These are phyloP conservation scores for Hermaeophaga mercurialis DNA, from an alignment of 2,888 invertebrate genomes.

Conservation along the genomic window DNA sequence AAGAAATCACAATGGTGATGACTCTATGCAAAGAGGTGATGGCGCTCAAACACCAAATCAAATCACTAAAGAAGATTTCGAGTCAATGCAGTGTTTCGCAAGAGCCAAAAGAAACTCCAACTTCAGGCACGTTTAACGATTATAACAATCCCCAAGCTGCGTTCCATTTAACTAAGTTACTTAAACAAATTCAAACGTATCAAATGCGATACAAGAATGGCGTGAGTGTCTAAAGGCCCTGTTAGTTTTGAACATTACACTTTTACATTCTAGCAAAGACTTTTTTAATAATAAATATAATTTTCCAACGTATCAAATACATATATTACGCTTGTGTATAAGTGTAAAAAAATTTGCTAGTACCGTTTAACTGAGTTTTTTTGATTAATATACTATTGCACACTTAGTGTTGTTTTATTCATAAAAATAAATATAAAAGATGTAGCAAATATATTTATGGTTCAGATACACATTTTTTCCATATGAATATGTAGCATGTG, in stretches of 20 bases:
- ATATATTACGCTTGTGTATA: neutral
- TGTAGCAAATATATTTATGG: no score
- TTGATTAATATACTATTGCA: neutral
- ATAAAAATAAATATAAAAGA: no score
- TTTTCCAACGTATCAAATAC: neutral
- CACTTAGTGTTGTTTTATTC: no score
- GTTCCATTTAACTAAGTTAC: slow-evolving; percentile 53
- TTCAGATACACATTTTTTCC: no score
- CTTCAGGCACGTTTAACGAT: slow-evolving; percentile 37
- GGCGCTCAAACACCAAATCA: slow-evolving; percentile 55
- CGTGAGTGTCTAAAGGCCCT: neutral
- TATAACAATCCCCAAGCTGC: slow-evolving; percentile 51
- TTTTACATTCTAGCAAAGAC: neutral
- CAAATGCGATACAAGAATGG: slow-evolving; percentile 47
- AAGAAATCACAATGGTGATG: slow-evolving; percentile 57
- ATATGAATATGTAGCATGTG: no score
- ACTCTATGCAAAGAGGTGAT: slow-evolving; percentile 55
- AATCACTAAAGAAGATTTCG: slow-evolving; percentile 47
- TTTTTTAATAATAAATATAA: no score
- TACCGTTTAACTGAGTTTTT: neutral
- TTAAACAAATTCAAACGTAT: slow-evolving; percentile 55
- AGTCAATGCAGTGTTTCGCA: slow-evolving; percentile 44
- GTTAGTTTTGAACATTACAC: neutral
- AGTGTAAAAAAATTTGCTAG: neutral
- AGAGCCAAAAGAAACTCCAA: slow-evolving; percentile 26